These are phyloP conservation scores for Lepidurus couesii DNA, from an alignment of 1,140 invertebrate genomes.

Conservation along the genomic window DNA sequence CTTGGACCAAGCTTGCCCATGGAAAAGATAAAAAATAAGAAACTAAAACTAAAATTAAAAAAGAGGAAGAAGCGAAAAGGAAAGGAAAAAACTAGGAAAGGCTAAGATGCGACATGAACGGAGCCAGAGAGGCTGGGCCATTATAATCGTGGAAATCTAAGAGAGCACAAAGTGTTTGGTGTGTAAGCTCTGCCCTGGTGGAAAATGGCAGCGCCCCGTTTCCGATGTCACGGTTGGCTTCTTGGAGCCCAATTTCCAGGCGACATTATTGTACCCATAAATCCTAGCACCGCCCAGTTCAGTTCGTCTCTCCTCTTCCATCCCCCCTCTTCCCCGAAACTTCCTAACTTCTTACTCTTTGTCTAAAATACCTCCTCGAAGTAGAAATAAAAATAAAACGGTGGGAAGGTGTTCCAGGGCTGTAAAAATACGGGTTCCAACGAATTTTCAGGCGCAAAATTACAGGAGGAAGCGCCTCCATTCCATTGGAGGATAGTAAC, in stretches of 20 bases:
- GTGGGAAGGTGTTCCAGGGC: not conserved
- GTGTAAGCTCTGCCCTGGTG: not conserved
- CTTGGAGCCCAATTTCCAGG: conserved; percentile 20
- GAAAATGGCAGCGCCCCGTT: conserved; percentile 16
- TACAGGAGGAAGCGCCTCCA: not conserved
- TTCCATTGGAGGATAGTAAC: not conserved
- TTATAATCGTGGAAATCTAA: conserved; percentile 4
- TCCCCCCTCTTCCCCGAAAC: not conserved
- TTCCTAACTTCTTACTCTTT: not conserved
- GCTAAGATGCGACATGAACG: not conserved
- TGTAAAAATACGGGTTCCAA: not conserved
- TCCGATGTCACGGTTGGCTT: conserved; percentile 20
- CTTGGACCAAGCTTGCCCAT: not conserved
- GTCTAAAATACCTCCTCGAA: not conserved
- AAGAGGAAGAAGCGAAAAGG: not conserved
- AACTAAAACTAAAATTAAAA: not conserved
- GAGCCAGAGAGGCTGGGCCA: conserved; percentile 6
- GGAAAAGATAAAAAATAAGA: not conserved
- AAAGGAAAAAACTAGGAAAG: not conserved
- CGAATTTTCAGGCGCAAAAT: not conserved
- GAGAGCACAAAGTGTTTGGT: not conserved
- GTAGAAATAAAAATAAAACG: not conserved
- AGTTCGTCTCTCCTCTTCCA: conserved; percentile 8
- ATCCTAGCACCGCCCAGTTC: conserved; percentile 12
- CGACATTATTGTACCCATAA: conserved; percentile 22